Evolutionary conservation across 2,797 vertebrate genomes (phyloP).

Genomic region (Simalia tracyae): DNA sequence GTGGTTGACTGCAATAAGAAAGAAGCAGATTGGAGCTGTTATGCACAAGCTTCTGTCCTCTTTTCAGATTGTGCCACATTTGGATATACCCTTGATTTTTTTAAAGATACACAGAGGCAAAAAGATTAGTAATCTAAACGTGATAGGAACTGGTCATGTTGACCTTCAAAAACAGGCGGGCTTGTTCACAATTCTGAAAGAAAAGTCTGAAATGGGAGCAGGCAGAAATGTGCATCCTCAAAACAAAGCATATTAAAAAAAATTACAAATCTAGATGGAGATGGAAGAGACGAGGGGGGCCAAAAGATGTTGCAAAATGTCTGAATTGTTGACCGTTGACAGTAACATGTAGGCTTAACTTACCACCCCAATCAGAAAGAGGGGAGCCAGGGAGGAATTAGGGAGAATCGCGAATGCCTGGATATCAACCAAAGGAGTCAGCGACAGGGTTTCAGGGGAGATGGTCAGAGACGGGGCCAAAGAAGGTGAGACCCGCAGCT

Average conservation of each 20-base stretch:
- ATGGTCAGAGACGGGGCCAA: slow-evolving; percentile 66
- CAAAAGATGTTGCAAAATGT: background rate
- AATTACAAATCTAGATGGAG: background rate
- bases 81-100: background rate
- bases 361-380: slow-evolving; percentile 73
- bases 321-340: too few relatives aligned
- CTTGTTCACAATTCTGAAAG: background rate
- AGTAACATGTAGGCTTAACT: background rate
- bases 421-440: slow-evolving; percentile 62
- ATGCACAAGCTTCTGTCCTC: too few relatives aligned
- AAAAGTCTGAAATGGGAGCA: background rate
- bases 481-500: slow-evolving; percentile 58
- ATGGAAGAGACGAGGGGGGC: background rate
- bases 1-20: slow-evolving; percentile 62
- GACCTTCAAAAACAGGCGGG: too few relatives aligned
- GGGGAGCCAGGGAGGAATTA: slow-evolving; percentile 32
- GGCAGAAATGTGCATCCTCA: background rate
- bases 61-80: background rate
- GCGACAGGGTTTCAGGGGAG: slow-evolving; percentile 52
- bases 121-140: too few relatives aligned
- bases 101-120: background rate
- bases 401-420: slow-evolving; percentile 72
- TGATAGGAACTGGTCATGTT: too few relatives aligned
- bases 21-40: background rate
- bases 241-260: background rate